Percentiles rank a stretch among this genome's conserved stretches.
Evolutionary conservation across 2,888 invertebrate species (phyloP).

Genomic region (Ennomos erosarius): DNA sequence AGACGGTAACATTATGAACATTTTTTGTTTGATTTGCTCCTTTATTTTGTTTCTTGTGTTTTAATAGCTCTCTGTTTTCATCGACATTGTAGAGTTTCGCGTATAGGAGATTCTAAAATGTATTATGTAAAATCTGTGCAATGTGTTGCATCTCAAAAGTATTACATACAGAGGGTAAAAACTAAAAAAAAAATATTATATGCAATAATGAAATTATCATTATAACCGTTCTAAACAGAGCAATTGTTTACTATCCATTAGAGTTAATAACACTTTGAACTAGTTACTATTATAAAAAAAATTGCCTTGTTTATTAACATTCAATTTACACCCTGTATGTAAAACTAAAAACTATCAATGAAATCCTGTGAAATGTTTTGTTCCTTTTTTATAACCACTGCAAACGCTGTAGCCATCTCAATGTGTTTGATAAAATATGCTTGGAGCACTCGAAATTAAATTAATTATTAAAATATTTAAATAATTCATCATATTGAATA

Average conservation of each 20-base stretch:
- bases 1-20: conserved; percentile 52
- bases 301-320: too few species aligned
- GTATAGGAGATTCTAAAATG: conserved; percentile 13
- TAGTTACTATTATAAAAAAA: too few species aligned
- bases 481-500: conserved; percentile 1
- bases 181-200: too few species aligned
- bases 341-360: conserved; percentile 9
- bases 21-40: conserved; percentile 60
- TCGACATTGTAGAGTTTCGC: conserved; percentile 26
- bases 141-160: conserved; percentile 45
- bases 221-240: too few species aligned
- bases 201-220: too few species aligned
- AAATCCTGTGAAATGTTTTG: conserved; percentile 8
- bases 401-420: conserved; percentile 11
- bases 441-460: conserved; percentile 13
- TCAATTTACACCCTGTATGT: conserved; percentile 3
- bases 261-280: too few species aligned
- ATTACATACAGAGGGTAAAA: conserved; percentile 5
- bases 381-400: conserved; percentile 13
- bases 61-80: conserved; percentile 63
- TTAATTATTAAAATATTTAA: neutral
- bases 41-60: conserved; percentile 50
- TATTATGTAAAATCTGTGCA: conserved; percentile 52
- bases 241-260: too few species aligned
- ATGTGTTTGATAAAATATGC: neutral